Evolutionary conservation across 2,113 vertebrate genomes (phyloP).

Genomic region (Sturnus vulgaris): DNA sequence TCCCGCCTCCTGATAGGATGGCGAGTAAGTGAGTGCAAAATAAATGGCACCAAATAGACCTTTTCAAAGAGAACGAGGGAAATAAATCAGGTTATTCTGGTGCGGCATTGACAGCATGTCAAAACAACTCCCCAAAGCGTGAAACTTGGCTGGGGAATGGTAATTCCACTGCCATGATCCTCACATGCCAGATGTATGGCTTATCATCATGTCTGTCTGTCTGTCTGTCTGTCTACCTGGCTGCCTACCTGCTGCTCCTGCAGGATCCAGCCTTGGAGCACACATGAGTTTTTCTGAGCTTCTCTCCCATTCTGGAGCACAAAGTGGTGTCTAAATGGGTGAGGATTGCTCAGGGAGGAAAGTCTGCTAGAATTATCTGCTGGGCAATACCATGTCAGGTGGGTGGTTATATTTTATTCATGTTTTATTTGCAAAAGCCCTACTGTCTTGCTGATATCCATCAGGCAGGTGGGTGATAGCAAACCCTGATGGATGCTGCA

Average conservation of each 20-base stretch:
- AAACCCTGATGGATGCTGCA: background rate
- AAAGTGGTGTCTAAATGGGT: background rate
- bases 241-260: conserved; percentile 30
- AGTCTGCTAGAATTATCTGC: background rate
- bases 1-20: conserved; percentile 46
- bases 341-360: background rate
- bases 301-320: background rate
- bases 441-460: background rate
- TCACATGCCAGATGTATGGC: conserved; percentile 53
- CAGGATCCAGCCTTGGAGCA: background rate
- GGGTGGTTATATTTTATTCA: background rate
- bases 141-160: conserved; percentile 58
- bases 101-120: conserved; percentile 59
- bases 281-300: background rate
- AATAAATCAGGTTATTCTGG: conserved; percentile 67
- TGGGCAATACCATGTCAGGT: background rate
- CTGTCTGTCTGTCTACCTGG: conserved; percentile 17
- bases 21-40: conserved; percentile 65
- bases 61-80: conserved; percentile 59
- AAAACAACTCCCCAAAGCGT: conserved; percentile 66
- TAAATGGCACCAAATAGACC: conserved; percentile 61
- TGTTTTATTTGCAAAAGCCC: background rate
- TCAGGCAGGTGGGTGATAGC: background rate
- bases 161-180: conserved; percentile 62
- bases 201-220: conserved; percentile 30